Percentiles rank a stretch among this genome's conserved stretches.
Evolutionary conservation across 2,113 vertebrate genomes (phyloP).

Genomic region (Phasianus colchicus): DNA sequence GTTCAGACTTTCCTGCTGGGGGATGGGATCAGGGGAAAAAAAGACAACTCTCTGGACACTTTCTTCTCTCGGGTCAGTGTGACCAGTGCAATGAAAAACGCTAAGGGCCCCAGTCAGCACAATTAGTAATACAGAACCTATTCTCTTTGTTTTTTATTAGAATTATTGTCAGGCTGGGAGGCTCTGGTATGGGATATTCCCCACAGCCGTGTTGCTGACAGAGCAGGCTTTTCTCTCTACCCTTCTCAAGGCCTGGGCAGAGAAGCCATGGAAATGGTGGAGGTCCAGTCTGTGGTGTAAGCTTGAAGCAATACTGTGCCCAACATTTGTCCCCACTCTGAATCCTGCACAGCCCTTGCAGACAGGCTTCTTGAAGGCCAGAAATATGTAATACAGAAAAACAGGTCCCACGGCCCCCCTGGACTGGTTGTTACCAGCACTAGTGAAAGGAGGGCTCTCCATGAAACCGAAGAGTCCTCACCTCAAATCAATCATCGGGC

Average conservation of each 20-base stretch:
- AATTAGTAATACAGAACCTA: not conserved
- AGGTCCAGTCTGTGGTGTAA: fast-evolving
- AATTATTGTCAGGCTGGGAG: not conserved
- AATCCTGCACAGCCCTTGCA: not conserved
- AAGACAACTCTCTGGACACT: not conserved
- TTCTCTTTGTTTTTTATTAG: not conserved
- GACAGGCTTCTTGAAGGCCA: not conserved
- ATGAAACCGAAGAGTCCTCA: not conserved
- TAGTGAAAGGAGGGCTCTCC: not conserved
- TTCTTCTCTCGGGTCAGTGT: not conserved
- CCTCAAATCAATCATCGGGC: conserved; percentile 31
- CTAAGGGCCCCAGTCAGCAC: not conserved
- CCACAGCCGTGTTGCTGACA: not conserved
- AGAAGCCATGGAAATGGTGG: not conserved
- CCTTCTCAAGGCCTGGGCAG: not conserved
- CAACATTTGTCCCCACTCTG: not conserved
- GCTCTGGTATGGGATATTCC: not conserved
- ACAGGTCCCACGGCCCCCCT: not conserved
- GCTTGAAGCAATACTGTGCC: not conserved
- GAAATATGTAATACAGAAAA: not conserved
- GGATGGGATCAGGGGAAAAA: not conserved
- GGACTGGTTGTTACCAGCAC: not conserved
- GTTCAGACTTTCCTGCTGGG: conserved; percentile 4
- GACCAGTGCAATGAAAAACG: not conserved
- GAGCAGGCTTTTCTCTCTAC: not conserved